Evolutionary conservation across 2,888 invertebrate species (phyloP), one percentile per base, ranked within the genome.

Genomic region (Lithophane socia): DNA sequence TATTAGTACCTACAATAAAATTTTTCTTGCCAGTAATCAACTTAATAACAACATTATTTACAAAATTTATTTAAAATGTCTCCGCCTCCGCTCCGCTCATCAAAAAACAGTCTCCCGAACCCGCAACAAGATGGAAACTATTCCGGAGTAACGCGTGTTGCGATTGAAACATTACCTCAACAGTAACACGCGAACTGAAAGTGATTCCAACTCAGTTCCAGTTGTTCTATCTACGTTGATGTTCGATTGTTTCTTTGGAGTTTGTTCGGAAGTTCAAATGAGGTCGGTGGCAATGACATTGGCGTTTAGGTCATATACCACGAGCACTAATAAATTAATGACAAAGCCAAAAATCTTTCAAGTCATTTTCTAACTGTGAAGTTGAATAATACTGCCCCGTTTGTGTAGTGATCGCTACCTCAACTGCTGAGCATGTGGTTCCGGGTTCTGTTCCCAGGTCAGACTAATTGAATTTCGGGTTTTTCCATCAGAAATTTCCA

Each of bases 101-200:
- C n/a, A 69, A 16, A 0, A 4, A 10, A 0, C 0, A 21, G 44
- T 3, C n/a, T 13, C 2, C 58, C 13, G 5, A 60, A 52, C 1
- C 58, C n/a, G 73, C 63, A 86, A 84, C 75, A 72, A 86, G 65
- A 68, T 66, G 67, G 58, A 74, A 86, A 79, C 75, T 83, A 86
- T 83, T 84, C 75, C 47, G 75, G 83, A 86, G 87, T 80, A 86
- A 86, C 82, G 85, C 80, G 52, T 79, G 77, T 83, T 86, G 75
- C 86, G 90, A 92, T 91, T 91, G 92, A 92, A 90, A 87, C 85
- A 74, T 87, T 81, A 84, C 73, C 80, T 64, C 74, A 13, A 29
- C 37, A 63, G 72, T 66, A 68, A 61, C 87, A 68, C 69, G 65
- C 67, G 47, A 68, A 73, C 74, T 60, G 63, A 66, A 75, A 79